Evolutionary conservation across 2,113 vertebrate genomes (phyloP).

Genomic region (Alligator sinensis): DNA sequence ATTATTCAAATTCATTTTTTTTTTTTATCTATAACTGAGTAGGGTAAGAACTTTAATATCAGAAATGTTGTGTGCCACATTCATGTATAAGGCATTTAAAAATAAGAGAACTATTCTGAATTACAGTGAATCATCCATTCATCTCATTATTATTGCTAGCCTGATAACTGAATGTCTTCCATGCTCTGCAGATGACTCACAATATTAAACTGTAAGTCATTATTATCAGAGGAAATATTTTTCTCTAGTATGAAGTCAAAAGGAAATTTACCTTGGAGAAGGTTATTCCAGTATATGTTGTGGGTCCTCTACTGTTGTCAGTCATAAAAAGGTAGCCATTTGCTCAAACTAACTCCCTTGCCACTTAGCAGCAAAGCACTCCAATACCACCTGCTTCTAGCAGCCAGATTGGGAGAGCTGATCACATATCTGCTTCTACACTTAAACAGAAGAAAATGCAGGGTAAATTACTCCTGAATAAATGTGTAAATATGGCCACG

Average conservation of each 20-base stretch:
- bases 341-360: too few species aligned
- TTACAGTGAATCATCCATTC: background rate
- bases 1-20: background rate
- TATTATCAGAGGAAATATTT: background rate
- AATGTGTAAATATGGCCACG: too few species aligned
- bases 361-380: too few species aligned
- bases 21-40: background rate
- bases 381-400: too few species aligned
- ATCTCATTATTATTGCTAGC: background rate
- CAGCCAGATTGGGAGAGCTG: too few species aligned
- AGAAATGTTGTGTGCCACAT: background rate
- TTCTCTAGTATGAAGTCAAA: background rate
- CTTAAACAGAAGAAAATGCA: too few species aligned
- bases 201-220: background rate
- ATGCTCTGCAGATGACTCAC: background rate
- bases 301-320: too few species aligned
- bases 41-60: background rate
- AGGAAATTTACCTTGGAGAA: too few species aligned
- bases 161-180: background rate
- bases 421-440: too few species aligned
- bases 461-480: too few species aligned
- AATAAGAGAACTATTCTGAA: background rate
- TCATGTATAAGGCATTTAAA: background rate
- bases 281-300: too few species aligned
- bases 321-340: too few species aligned